Evolutionary conservation across 2,113 vertebrate species (phyloP).

Genomic region (Lycocorax pyrrhopterus): DNA sequence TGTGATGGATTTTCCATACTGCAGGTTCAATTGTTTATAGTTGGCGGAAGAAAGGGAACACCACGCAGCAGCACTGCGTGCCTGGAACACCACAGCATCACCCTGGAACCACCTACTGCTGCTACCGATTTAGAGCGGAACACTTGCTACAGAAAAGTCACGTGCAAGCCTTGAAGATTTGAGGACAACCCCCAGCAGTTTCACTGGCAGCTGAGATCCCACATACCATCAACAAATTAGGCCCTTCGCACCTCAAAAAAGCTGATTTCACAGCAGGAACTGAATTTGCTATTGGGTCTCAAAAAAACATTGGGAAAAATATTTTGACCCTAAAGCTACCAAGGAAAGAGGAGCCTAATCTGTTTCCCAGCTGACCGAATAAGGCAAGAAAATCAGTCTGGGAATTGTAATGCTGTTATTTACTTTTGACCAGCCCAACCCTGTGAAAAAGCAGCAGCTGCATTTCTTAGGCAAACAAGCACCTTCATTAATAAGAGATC

Average conservation of each 20-base stretch:
- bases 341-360: constrained; percentile 2
- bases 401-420: constrained; percentile 23
- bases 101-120: neutral
- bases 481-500: neutral
- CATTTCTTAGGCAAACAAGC: constrained; percentile 18
- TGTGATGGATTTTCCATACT: neutral
- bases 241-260: neutral
- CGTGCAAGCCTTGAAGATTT: neutral
- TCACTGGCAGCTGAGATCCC: neutral
- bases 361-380: constrained; percentile 18
- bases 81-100: rapidly evolving
- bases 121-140: neutral
- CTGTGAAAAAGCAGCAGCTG: constrained; percentile 19
- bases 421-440: constrained; percentile 13
- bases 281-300: neutral
- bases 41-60: neutral
- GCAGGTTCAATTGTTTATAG: neutral
- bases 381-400: constrained; percentile 32
- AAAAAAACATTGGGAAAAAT: neutral
- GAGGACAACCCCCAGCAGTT: neutral
- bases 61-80: rapidly evolving
- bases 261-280: neutral
- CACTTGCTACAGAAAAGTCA: neutral
- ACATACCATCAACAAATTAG: neutral
- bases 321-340: neutral